Evolutionary conservation across 2,113 vertebrate genomes (phyloP), one percentile per base, ranked within the genome.

Genomic region (Lophura nycthemera): DNA sequence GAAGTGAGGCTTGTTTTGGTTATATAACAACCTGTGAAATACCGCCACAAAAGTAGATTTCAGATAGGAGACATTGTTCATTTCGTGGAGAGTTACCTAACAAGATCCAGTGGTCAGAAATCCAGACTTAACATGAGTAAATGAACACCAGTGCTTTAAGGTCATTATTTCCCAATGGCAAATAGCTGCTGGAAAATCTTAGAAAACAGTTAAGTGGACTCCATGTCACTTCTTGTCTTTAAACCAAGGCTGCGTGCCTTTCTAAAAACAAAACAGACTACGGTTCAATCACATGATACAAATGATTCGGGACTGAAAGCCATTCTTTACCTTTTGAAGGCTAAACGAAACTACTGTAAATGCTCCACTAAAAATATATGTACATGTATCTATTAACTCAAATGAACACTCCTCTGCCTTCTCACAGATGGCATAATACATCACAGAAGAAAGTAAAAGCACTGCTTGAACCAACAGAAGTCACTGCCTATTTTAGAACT

Each of bases 1-100:
- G 67, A 89, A 80, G 38, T 50, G n/a, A 86, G 89, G 89, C 64
- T 88, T 87, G 18, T 72, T 83, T 32, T 47, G 75, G 45, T 93
- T 94, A 60, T 56, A 11, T 91, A 94, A 93, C 85, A 50, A 71
- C 40, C 72, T 83, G 67, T 50, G 90, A 94, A 57, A 85, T 52
- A 65, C 48, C 42, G 18, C 57, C 48, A 36, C 25, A 30, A 74
- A 93, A 83, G 40, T 3, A 64, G 91, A 89, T 64, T 94, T 89
- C 75, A 70, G 81, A 64, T 71, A 63, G 6, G 34, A 95, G 42
- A 38, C 71, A 32, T 64, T 75, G 80, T 66, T 60, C 79, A 64
- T 74, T 77, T 47, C 38, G 48, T 13, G 45, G 60, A 22, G 54
- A 74, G 75, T 73, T 84, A 89, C 60, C 67, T 63, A 93, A 91